Base-by-base conservation (phyloP, 2,888 invertebrate genomes). In the Sarcophaga carnaria region DNA sequence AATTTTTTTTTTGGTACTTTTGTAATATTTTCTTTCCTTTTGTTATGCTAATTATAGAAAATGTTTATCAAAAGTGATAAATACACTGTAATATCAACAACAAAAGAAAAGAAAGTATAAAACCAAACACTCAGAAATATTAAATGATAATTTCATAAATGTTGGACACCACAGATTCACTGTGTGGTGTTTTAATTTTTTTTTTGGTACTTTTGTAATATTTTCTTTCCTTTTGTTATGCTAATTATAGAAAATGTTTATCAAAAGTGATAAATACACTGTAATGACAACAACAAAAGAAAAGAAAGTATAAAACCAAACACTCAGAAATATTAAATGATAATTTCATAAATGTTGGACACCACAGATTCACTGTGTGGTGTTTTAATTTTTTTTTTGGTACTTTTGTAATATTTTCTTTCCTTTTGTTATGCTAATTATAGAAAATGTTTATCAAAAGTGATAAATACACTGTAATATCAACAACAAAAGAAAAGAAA, bases 401-500 rank as follows among this genome's bases (percentile, higher is more conserved):
- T 14, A 45, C 22, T 22, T 59, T 17, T 45, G 14, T 10, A 66
- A 27, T 59, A 22, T 59, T 8, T 37, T 17, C 22, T 8, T 37
- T 17, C 37, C 12, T 22, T 37, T 66, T 59, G 76, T 77, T 59
- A 49, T 22, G 45, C 60, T 78, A 78, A 78, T 69, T 60, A 49
- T 79, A 70, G 25, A 63, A 71, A 80, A 62, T 64, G 11, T 71
- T 72, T 71, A 71, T 80, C 79, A 80, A 27, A 64, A 79, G 64
- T 54, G 54, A 79, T 71, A 63, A 54, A 79, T 6, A 37, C 20
- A 11, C 6, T 6, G 37, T 2, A 37, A 37, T 37, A 1, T 8
- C 37, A 27, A 27, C 27, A 27, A 27, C 4, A 37, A 10, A 37
- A 10, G 8, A 37, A 37, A 10, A 37, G 2, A 37, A 2, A 2